Evolutionary conservation across 2,113 vertebrate genomes (phyloP).

Genomic region (Psittacula cyanocephala): DNA sequence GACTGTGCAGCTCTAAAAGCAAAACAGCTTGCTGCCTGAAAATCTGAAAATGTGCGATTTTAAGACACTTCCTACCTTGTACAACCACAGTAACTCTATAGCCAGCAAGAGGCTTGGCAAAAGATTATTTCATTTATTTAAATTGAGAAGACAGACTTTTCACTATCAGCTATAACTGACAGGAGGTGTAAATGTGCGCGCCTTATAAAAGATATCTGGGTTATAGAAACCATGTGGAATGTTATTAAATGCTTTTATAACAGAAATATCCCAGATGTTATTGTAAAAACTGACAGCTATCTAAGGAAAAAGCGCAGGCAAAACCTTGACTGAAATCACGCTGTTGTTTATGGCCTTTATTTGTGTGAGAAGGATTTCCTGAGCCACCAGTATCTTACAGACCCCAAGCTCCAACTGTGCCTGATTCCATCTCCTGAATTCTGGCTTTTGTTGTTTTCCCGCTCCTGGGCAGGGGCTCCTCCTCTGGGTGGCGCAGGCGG

Average conservation of each 20-base stretch:
- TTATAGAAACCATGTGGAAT: neutral
- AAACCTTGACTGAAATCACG: neutral
- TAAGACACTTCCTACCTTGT: neutral
- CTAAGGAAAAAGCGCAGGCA: neutral
- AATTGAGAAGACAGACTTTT: neutral
- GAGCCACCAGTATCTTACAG: neutral
- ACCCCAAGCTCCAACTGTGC: neutral
- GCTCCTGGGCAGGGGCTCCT: neutral
- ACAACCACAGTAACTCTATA: neutral
- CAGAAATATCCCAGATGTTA: neutral
- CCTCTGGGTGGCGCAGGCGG: neutral
- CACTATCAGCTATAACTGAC: neutral
- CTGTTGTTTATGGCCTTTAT: neutral
- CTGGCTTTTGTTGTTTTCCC: neutral
- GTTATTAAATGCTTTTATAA: conserved; percentile 4
- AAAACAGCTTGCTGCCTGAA: neutral
- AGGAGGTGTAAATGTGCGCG: neutral
- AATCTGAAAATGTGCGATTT: neutral
- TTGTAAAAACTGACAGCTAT: neutral
- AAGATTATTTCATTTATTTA: neutral
- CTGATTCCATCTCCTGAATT: neutral
- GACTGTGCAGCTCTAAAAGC: neutral
- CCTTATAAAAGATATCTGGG: conserved; percentile 23
- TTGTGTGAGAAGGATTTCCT: neutral
- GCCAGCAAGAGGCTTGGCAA: neutral